A percentile compares a stretch with the other conserved stretches of the same genome.
Evolutionary conservation across 2,797 vertebrate genomes (phyloP).

Genomic region (Gouania willdenowi): DNA sequence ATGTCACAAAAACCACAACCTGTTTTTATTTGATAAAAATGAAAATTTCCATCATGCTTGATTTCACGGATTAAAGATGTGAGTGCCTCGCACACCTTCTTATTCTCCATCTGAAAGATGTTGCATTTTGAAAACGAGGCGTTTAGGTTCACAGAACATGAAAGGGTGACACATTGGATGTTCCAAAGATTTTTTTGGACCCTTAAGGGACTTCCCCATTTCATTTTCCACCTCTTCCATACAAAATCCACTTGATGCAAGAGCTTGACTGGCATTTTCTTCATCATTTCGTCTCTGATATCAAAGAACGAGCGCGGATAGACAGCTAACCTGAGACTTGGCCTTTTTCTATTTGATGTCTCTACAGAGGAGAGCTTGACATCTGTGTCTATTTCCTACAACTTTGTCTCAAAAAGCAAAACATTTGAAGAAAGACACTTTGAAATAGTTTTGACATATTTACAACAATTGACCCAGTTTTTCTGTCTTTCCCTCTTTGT

Average conservation of each 20-base stretch:
- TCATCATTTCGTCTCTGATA: slow-evolving; percentile 3
- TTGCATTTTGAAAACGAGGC: no score
- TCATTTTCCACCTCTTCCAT: not conserved
- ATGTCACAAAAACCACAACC: no score
- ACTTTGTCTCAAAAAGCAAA: no score
- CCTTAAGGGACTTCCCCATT: no score
- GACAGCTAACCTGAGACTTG: slow-evolving; percentile 5
- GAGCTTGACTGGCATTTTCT: slow-evolving; percentile 3
- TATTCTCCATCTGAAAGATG: slow-evolving; percentile 25
- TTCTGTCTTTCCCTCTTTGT: slow-evolving; percentile 3
- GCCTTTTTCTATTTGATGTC: slow-evolving; percentile 26
- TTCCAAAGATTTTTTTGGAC: no score
- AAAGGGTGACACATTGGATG: slow-evolving; percentile 16
- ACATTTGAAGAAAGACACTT: slow-evolving; percentile 8
- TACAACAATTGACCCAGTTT: slow-evolving; percentile 7
- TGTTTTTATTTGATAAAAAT: no score
- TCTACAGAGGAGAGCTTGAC: slow-evolving; percentile 6
- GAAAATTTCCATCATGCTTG: no score
- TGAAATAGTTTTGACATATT: slow-evolving; percentile 29
- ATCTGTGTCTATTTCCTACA: not conserved
- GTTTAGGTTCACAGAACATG: slow-evolving; percentile 2
- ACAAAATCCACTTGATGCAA: slow-evolving; percentile 12
- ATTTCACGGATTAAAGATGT: no score
- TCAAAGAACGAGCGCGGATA: slow-evolving; percentile 2
- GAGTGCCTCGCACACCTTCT: no score